Evolutionary conservation across 1,140 invertebrate species (phyloP), one percentile per base, ranked within the genome.

Genomic region (Maconellicoccus hirsutus): DNA sequence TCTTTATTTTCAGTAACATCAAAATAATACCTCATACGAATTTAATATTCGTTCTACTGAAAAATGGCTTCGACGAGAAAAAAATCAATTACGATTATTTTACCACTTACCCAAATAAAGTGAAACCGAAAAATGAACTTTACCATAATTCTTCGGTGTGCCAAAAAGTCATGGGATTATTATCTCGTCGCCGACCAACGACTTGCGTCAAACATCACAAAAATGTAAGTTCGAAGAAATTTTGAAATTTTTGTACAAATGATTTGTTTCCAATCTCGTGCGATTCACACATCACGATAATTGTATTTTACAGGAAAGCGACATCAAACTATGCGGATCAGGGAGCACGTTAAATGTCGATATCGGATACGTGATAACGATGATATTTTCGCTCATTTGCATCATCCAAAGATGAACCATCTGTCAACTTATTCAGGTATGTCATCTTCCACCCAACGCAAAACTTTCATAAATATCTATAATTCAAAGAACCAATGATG

Each of bases 181-280:
- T 66, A 23, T 66, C 61, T 66, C 61, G 61, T 16, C 61, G 61
- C 10, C 22, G 61, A 66, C 61, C 61, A 66, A 23, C 61, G 3
- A 23, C 61, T 66, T 66, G 61, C 25, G 22, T 2, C 25, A 66
- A 66, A 66, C 10, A 66, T 26, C 22, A 66, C 25, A 66, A 66
- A 66, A 26, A 66, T 8, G 61, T 66, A 25, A 66, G 25, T 23
- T 8, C 42, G 33, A n/a, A n/a, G n/a, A n/a, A n/a, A n/a, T n/a
- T n/a, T n/a, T n/a, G n/a, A n/a, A n/a, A n/a, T n/a, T n/a, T n/a
- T n/a, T n/a, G n/a, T n/a, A n/a, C n/a, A n/a, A n/a, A n/a, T n/a
- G n/a, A n/a, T n/a, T n/a, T n/a, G n/a, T n/a, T n/a, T n/a, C n/a
- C n/a, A n/a, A n/a, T n/a, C n/a, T n/a, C n/a, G n/a, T n/a, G n/a